phyloP scores from a whole-genome alignment of 2,797 vertebrate species.

The Sebastes diaconus region DNA sequence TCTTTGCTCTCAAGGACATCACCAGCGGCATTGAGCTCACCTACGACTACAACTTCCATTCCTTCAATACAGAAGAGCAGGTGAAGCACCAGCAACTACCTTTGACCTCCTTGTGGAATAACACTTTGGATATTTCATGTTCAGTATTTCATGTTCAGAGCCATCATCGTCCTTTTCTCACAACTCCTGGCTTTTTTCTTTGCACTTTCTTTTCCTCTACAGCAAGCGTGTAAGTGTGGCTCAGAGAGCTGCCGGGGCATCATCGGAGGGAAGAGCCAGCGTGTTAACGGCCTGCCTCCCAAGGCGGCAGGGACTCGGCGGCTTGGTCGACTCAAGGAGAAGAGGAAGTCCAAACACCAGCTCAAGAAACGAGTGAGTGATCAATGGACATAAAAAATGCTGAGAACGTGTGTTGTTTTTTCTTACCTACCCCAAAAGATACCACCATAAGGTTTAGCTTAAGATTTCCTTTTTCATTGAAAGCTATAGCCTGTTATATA shows the following conservation, averaged over 20 bases:
- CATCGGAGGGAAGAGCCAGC: conserved; percentile 93
- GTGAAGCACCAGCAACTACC: conserved; percentile 68
- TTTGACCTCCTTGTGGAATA: not conserved
- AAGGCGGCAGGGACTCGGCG: conserved; percentile 87
- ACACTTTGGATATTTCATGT: not conserved
- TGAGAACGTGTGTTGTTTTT: not conserved
- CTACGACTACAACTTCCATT: conserved; percentile 98
- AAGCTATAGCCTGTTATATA: not conserved
- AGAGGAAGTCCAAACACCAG: conserved; percentile 98
- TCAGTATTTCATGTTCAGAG: not conserved
- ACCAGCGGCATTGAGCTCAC: conserved; percentile 92
- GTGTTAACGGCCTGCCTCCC: conserved; percentile 89
- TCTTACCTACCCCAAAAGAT: too few species aligned
- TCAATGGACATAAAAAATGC: conserved; percentile 51
- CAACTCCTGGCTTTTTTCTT: not conserved
- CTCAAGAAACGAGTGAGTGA: conserved; percentile 93
- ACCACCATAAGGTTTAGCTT: not conserved
- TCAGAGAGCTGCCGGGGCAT: conserved; percentile 95
- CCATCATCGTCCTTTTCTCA: not conserved
- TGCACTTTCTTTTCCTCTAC: conserved; percentile 14
- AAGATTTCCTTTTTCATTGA: not conserved
- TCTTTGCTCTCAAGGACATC: conserved; percentile 96
- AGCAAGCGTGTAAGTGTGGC: conserved; percentile 96
- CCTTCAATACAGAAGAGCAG: conserved; percentile 97
- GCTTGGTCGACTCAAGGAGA: conserved; percentile 93